Conservation (phyloP, 2,113 vertebrate species). For the Brachyhypopomus occidentalis region DNA sequence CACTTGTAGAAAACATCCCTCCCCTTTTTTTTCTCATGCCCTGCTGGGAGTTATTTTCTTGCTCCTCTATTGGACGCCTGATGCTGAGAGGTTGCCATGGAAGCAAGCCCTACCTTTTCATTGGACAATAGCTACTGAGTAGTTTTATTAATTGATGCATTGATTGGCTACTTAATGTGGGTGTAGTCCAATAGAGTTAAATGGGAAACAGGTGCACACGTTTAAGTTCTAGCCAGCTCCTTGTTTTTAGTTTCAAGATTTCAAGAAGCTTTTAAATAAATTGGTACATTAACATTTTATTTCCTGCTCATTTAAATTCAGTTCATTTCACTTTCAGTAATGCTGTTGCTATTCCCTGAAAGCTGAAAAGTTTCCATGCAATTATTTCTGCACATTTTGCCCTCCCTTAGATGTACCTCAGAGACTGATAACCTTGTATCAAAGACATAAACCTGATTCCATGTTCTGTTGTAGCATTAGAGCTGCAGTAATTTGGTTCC, state of each 20-base stretch:
- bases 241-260: neutral
- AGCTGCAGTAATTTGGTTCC: neutral
- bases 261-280: conserved; percentile 10
- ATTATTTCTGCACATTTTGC: neutral
- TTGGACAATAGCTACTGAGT: conserved; percentile 36
- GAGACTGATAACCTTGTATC: neutral
- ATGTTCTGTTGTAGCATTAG: too few species aligned
- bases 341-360: neutral
- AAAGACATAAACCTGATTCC: neutral
- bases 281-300: conserved; percentile 3
- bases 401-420: too few species aligned
- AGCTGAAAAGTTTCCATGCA: too few species aligned
- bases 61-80: neutral
- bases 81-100: conserved; percentile 44
- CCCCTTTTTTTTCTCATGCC: neutral
- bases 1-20: neutral
- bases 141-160: conserved; percentile 50
- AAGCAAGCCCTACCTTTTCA: conserved; percentile 25
- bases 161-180: conserved; percentile 37
- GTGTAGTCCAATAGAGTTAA: conserved; percentile 13
- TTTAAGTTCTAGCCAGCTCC: neutral
- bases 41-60: conserved; percentile 25
- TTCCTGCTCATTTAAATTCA: neutral
- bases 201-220: conserved; percentile 25
- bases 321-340: neutral